Conservation (phyloP, 2,797 vertebrate genomes). For the Poeciliopsis gracilis region DNA sequence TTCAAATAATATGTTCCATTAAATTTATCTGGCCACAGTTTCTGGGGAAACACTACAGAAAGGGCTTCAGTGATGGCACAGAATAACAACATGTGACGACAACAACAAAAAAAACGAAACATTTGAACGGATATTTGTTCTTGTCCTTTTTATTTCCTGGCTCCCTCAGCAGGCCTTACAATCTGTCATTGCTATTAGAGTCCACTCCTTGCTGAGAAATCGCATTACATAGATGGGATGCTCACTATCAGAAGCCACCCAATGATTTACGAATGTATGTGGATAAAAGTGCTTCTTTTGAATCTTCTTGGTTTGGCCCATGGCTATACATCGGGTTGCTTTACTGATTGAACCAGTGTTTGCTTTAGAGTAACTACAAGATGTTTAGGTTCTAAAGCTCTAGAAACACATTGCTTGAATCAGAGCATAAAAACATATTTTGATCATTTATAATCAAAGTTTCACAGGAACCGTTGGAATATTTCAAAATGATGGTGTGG, state of each 20-base stretch:
- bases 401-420: background rate
- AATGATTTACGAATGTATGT: constrained; percentile 5
- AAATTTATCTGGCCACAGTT: constrained; percentile 17
- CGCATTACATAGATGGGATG: constrained; percentile 9
- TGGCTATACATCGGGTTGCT: background rate
- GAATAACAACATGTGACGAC: constrained; percentile 2
- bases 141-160: constrained; percentile 46
- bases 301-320: background rate
- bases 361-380: background rate
- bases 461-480: background rate
- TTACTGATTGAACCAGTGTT: background rate
- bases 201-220: constrained; percentile 7
- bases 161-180: constrained; percentile 15
- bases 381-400: background rate
- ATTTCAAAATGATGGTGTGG: background rate
- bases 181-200: constrained; percentile 11
- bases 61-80: constrained; percentile 6
- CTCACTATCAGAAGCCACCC: background rate
- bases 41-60: background rate
- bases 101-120: background rate
- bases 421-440: background rate
- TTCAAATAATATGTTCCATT: constrained; percentile 15
- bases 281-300: background rate
- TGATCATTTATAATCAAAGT: background rate
- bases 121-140: constrained; percentile 47